Evolutionary conservation across 1,140 invertebrate species (phyloP), one percentile per base, ranked within the genome.

Genomic region (Conus ventricosus): DNA sequence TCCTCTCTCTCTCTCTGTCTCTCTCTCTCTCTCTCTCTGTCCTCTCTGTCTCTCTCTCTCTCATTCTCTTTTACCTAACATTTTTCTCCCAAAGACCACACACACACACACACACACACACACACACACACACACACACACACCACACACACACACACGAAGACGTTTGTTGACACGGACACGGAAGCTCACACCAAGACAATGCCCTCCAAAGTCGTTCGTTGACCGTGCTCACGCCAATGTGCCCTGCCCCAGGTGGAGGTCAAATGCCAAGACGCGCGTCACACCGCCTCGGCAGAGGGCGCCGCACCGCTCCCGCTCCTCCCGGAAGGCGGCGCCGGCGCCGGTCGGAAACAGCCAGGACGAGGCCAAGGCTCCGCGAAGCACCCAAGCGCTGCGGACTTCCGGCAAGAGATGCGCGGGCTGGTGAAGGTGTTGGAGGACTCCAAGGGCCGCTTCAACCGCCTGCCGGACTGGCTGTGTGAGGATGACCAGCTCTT

Each of bases 401-500:
- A 84, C 15, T 85, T 88, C 60, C 80, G 85, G 53, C 63, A 85
- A 54, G 90, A 89, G 85, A 60, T 90, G 20, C 60, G 53, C 5
- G 17, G 60, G 11, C 88, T 90, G 8, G 57, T 89, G n/a, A 39
- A 60, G 51, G 78, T 87, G 20, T 83, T 90, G 63, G 88, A 90
- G 60, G 90, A 90, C 67, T 89, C 90, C n/a, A 87, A 87, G 51
- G 88, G 88, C 4, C 83, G 89, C 60, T 87, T 89, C 54, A 88
- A 89, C 63, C 67, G 87, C 55, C 63, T 90, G 53, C 85, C 90
- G 5, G 90, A 90, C 60, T 81, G 53, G 7, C 81, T 90, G 57
- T 90, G 90, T n/a, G 25, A 87, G 57, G 75, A 55, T 11, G 25
- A 51, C 3, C 27, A 20, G 71, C 53, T 78, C 53, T 90, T 89